These are phyloP conservation scores for Castor canadensis DNA, from an alignment of 2,113 vertebrate genomes.

Conservation along the genomic window DNA sequence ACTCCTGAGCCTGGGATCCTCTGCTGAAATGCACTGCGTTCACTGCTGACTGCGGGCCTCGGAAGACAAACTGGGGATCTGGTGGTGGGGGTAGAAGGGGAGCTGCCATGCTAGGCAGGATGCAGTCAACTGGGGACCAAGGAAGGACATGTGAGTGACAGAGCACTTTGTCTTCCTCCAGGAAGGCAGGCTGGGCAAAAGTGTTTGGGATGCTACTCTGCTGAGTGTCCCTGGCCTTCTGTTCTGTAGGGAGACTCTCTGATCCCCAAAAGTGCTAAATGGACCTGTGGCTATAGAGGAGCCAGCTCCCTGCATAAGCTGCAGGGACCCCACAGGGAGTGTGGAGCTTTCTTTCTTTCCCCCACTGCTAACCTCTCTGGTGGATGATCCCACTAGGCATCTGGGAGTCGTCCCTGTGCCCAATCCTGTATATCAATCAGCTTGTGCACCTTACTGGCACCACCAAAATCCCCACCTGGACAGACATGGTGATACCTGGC, in stretches of 20 bases:
- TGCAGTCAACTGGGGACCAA: constrained; percentile 14
- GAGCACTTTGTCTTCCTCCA: background rate
- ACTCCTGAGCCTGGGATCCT: constrained; percentile 54
- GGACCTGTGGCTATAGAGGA: background rate
- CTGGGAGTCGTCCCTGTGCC: background rate
- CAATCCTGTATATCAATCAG: background rate
- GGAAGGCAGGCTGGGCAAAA: background rate
- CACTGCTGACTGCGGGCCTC: constrained; percentile 89
- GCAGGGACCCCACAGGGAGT: fast-evolving
- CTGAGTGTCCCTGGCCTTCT: background rate
- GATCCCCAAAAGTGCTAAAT: background rate
- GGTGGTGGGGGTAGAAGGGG: constrained; percentile 86
- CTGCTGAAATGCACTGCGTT: constrained; percentile 91
- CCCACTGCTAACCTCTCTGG: background rate
- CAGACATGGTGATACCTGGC: too few species aligned
- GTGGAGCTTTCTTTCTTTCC: background rate
- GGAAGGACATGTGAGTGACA: background rate
- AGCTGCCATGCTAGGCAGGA: constrained; percentile 17
- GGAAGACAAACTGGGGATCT: constrained; percentile 90
- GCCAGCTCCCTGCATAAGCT: constrained; percentile 36
- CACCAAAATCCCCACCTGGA: background rate
- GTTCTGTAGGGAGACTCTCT: background rate
- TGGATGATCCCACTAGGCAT: background rate
- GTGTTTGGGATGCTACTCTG: background rate
- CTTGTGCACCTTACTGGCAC: background rate